Conservation (phyloP, 2,113 vertebrate species). For the Phocoena phocoena region DNA sequence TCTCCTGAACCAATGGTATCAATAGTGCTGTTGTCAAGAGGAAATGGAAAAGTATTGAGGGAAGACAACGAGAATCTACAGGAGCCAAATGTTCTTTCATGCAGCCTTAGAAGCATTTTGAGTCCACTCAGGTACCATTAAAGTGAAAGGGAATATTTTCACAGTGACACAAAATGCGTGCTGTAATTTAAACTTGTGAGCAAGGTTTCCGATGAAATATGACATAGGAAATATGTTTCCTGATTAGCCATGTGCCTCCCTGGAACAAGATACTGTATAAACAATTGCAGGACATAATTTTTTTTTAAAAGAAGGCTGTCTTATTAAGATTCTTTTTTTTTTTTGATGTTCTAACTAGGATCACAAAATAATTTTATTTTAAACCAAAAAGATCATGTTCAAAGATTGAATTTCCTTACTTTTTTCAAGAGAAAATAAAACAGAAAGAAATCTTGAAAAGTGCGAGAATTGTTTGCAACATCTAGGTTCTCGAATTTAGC, state of each 20-base stretch:
- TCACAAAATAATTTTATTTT: conserved; percentile 39
- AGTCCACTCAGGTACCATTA: neutral
- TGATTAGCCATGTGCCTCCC: neutral
- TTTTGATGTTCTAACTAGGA: neutral
- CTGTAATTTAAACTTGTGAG: conserved; percentile 7
- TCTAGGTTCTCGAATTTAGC: neutral
- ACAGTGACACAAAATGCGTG: neutral
- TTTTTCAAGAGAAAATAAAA: neutral
- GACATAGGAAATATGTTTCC: conserved; percentile 10
- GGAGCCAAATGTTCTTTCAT: neutral
- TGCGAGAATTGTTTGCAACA: neutral
- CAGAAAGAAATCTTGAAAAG: neutral
- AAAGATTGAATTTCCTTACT: neutral
- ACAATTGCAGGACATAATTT: neutral
- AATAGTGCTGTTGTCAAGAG: neutral
- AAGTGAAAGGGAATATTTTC: conserved; percentile 10
- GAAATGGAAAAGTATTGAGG: neutral
- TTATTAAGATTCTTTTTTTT: neutral
- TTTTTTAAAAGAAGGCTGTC: neutral
- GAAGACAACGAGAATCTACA: neutral
- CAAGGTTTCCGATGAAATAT: neutral
- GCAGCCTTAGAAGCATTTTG: neutral
- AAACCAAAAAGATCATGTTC: neutral
- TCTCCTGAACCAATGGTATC: neutral
- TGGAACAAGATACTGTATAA: neutral